Evolutionary conservation across 2,113 vertebrate species (phyloP).

Genomic region (Leucopsar rothschildi): DNA sequence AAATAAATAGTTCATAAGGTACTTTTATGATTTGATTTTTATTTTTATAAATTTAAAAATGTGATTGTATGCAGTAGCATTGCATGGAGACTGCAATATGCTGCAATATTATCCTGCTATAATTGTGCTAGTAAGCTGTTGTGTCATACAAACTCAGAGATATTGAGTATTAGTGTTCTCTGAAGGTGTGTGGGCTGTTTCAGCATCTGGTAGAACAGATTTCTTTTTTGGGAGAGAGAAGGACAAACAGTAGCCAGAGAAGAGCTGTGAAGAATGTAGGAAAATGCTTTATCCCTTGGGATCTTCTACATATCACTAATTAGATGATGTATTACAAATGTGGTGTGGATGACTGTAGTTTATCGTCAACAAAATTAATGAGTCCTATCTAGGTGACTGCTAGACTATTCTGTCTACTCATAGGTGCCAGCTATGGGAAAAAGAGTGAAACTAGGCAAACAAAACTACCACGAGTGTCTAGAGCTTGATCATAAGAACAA

Average conservation of each 20-base stretch:
- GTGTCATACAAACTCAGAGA: background rate
- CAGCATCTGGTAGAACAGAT: background rate
- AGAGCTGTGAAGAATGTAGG: background rate
- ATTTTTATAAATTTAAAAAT: background rate
- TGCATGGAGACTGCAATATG: background rate
- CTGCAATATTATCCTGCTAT: background rate
- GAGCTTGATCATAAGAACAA: background rate
- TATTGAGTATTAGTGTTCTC: background rate
- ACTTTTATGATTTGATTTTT: background rate
- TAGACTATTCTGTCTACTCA: background rate
- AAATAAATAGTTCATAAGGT: background rate
- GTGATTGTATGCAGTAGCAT: background rate
- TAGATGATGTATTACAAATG: background rate
- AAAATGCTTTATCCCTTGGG: background rate
- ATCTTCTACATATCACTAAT: background rate
- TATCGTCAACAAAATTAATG: background rate
- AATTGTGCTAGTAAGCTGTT: background rate
- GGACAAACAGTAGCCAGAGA: background rate
- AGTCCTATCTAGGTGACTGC: background rate
- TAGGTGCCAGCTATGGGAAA: background rate
- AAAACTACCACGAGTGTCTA: background rate
- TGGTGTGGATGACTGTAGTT: background rate
- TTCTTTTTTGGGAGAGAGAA: background rate
- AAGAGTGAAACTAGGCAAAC: background rate
- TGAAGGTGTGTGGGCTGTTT: background rate